Evolutionary conservation across 2,797 vertebrate species (phyloP).

Genomic region (Sparus aurata): DNA sequence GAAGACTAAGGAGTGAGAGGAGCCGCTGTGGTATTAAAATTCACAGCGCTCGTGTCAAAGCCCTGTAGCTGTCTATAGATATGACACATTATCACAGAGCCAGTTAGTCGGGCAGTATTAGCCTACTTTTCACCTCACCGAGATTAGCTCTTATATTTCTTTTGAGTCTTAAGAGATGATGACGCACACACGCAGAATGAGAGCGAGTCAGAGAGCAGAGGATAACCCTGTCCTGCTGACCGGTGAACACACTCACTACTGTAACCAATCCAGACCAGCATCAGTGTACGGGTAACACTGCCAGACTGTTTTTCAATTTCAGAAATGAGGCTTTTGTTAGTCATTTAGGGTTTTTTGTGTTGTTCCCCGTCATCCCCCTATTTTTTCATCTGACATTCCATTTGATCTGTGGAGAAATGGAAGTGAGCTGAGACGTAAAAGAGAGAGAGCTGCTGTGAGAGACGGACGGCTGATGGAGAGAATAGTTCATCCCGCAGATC

Average conservation of each 20-base stretch:
- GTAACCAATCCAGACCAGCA: constrained; percentile 12
- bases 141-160: constrained; percentile 50
- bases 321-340: constrained; percentile 27
- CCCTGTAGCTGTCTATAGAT: constrained; percentile 22
- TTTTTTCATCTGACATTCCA: constrained; percentile 58
- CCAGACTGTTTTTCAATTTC: neutral
- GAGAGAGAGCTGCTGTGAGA: constrained; percentile 29
- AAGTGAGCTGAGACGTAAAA: constrained; percentile 26
- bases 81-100: constrained; percentile 29
- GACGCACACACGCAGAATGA: neutral
- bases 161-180: constrained; percentile 26
- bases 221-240: constrained; percentile 18
- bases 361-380: neutral
- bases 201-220: neutral
- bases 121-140: constrained; percentile 37
- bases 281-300: neutral
- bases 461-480: constrained; percentile 15
- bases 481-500: constrained; percentile 9
- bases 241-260: constrained; percentile 2
- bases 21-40: constrained; percentile 1
- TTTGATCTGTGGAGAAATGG: constrained; percentile 61
- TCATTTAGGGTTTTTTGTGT: neutral
- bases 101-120: constrained; percentile 37
- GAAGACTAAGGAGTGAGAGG: neutral
- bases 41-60: neutral